Base-by-base conservation (phyloP, 2,113 vertebrate species). In the Phylloscopus trochiloides region DNA sequence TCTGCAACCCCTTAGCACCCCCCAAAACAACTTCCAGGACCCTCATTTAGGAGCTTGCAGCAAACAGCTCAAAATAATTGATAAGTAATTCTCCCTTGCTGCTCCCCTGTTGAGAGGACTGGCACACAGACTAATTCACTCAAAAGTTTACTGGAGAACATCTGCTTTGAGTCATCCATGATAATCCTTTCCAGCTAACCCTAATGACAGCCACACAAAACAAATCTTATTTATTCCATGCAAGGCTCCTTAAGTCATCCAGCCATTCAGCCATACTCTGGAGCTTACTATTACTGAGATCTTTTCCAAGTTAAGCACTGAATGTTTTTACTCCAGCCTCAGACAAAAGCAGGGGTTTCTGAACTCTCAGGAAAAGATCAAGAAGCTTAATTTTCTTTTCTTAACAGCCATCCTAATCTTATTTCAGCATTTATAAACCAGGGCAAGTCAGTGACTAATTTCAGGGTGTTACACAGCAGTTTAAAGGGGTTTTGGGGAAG, bases 141-240 rank as follows among this genome's bases (percentile, higher is more conserved):
- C 14, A 0, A 38, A 89, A 90, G 74, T 93, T 90, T 66, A 58
- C 47, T 86, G 93, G 25, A 50, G 89, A 93, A 90, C 95, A 95
- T 95, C 94, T 97, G 96, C 89, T 91, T 91, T 65, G 73, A 95
- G 81, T 82, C 94, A 79, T 45, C 80, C 24, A 10, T 1, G 2
- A 25, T 78, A 96, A 96, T 89, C 92, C 90, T 58, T 83, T 73
- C 87, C 96, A 94, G 92, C 38, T 81, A 84, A 40, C 29, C 54
- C 87, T n/a, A 94, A 58, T 63, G 90, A 82, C 61, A 90, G 76
- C 17, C 83, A 70, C 86, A 76, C 78, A 88, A 96, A 91, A 68
- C 92, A 95, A 93, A 93, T 86, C 87, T 87, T 77, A 88, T 90
- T 92, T 95, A 96, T 70, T 90, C 92, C 81, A 54, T 11, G 66